phyloP scores from a whole-genome alignment of 2,888 invertebrate genomes.

The Dryobota labecula region DNA sequence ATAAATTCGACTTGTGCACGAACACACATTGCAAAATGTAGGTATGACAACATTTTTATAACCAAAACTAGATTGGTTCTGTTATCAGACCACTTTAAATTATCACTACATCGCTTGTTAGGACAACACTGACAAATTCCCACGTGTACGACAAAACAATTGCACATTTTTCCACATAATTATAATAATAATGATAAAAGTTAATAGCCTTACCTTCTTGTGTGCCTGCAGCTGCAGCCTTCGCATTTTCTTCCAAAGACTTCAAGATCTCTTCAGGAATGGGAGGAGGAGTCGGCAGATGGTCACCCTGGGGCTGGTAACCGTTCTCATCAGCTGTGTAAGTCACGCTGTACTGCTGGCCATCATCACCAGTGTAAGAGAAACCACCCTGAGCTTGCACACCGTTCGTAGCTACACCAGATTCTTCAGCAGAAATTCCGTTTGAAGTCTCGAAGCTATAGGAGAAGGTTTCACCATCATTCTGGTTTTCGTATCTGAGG shows the following conservation, averaged over 20 bases:
- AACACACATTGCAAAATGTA: constrained; percentile 19
- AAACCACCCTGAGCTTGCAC: constrained; percentile 85
- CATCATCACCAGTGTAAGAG: constrained; percentile 86
- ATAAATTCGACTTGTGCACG: constrained; percentile 33
- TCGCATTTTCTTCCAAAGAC: constrained; percentile 85
- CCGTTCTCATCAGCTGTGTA: constrained; percentile 89
- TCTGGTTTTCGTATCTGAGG: constrained; percentile 82
- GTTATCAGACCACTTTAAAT: constrained; percentile 30
- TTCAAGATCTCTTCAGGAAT: constrained; percentile 86
- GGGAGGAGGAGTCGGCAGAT: constrained; percentile 86
- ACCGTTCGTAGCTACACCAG: constrained; percentile 85
- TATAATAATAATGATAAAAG: constrained; percentile 10
- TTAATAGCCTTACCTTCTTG: constrained; percentile 81
- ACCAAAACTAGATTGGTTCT: constrained; percentile 30
- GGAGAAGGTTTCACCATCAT: constrained; percentile 83
- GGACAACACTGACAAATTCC: constrained; percentile 29
- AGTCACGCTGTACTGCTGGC: constrained; percentile 81
- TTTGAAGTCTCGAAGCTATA: constrained; percentile 87
- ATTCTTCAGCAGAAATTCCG: constrained; percentile 86
- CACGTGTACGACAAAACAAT: constrained; percentile 31
- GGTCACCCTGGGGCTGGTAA: constrained; percentile 83
- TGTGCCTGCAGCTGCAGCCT: constrained; percentile 85
- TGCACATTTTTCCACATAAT: neutral
- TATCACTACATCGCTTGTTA: constrained; percentile 47
- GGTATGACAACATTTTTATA: constrained; percentile 2